phyloP scores from a whole-genome alignment of 2,113 vertebrate genomes.

The Willisornis vidua region DNA sequence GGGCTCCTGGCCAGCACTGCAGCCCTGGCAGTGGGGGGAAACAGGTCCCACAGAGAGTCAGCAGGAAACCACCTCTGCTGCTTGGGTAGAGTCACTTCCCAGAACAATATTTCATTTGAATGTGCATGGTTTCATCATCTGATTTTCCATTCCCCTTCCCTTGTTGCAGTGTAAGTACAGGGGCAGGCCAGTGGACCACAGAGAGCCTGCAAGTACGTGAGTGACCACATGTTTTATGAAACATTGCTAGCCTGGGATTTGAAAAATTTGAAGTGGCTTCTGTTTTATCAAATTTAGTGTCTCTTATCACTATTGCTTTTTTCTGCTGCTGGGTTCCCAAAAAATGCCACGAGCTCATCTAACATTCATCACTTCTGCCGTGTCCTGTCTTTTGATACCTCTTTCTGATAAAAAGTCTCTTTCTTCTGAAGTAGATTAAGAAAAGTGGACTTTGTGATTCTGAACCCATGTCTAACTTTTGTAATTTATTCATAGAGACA shows the following conservation, averaged over 20 bases:
- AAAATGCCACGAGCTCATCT: background rate
- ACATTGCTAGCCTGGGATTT: background rate
- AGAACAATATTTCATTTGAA: background rate
- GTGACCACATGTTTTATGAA: background rate
- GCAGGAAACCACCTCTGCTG: background rate
- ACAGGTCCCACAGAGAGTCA: background rate
- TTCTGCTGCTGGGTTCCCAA: background rate
- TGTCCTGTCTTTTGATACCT: slow-evolving; percentile 4
- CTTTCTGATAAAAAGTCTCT: slow-evolving; percentile 12
- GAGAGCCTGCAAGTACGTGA: background rate
- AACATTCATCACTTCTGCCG: background rate
- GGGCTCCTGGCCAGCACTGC: background rate
- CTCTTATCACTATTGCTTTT: background rate
- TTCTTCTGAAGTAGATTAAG: background rate
- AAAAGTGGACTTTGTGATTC: background rate
- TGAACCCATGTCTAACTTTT: background rate
- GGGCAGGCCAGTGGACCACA: background rate
- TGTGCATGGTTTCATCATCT: rapidly evolving
- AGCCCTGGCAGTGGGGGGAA: background rate
- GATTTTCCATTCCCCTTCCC: background rate
- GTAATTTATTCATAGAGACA: background rate
- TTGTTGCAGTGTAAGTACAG: background rate
- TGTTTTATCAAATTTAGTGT: background rate
- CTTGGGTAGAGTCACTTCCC: background rate
- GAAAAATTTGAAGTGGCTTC: background rate